Evolutionary conservation across 2,888 invertebrate genomes (phyloP).

Genomic region (Mechanitis mazaeus): DNA sequence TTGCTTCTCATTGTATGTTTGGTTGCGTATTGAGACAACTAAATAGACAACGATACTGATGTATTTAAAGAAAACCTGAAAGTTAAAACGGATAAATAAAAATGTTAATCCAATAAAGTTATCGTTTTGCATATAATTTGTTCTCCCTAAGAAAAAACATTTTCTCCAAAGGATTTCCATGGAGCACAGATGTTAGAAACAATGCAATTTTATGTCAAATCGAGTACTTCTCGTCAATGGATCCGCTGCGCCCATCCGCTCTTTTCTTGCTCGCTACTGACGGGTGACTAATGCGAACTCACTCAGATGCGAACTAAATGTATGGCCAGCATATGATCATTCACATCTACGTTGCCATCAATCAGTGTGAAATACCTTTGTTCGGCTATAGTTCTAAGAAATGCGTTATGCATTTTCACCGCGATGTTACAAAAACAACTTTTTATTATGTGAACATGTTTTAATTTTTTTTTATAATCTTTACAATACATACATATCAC

Average conservation of each 20-base stretch:
- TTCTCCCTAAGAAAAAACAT: background rate
- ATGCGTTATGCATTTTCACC: background rate
- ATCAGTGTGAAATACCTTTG: constrained; percentile 4
- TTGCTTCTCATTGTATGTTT: too few relatives aligned
- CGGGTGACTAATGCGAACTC: constrained; percentile 17
- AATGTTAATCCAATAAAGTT: too few relatives aligned
- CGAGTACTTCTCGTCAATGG: constrained; percentile 15
- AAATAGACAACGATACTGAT: too few relatives aligned
- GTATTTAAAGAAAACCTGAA: too few relatives aligned
- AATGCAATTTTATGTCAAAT: constrained; percentile 36
- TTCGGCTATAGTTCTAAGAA: background rate
- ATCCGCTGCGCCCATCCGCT: constrained; percentile 15
- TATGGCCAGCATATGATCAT: constrained; percentile 2
- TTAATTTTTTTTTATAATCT: too few relatives aligned
- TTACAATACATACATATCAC: too few relatives aligned
- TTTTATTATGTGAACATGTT: too few relatives aligned
- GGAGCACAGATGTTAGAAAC: constrained; percentile 21
- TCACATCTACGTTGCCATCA: constrained; percentile 3
- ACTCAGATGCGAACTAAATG: constrained; percentile 9
- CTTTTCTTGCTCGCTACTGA: constrained; percentile 15
- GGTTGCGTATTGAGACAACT: too few relatives aligned
- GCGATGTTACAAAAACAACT: too few relatives aligned
- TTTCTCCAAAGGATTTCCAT: background rate
- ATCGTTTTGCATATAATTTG: background rate
- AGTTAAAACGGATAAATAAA: too few relatives aligned